Percentiles rank a stretch among this genome's conserved stretches.
phyloP scores from a whole-genome alignment of 1,140 invertebrate species.

The Pomacea maculata region DNA sequence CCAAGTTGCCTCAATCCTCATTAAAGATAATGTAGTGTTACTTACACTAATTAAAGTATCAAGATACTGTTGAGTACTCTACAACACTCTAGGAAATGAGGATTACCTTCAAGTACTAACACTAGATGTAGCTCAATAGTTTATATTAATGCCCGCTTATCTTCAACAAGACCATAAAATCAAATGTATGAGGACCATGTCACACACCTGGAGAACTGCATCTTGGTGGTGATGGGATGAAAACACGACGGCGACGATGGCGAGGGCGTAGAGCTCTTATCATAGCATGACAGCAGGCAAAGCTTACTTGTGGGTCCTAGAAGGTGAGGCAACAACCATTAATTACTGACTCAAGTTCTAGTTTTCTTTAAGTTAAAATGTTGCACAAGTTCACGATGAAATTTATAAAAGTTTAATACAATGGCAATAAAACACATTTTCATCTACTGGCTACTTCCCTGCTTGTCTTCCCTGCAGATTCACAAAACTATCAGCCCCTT shows the following conservation, averaged over 20 bases:
- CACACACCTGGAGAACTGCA: constrained; percentile 69
- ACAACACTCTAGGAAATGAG: too few species aligned
- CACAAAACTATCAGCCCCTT: too few species aligned
- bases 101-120: too few species aligned
- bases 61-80: too few species aligned
- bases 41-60: too few species aligned
- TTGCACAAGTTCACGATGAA: not conserved
- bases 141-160: too few species aligned
- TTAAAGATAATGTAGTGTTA: too few species aligned
- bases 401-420: not conserved
- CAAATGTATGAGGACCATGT: not conserved
- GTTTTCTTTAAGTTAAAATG: not conserved
- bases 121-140: too few species aligned
- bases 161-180: too few species aligned
- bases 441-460: too few species aligned
- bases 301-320: constrained; percentile 77
- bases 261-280: constrained; percentile 83
- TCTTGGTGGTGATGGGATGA: constrained; percentile 82
- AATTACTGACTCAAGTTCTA: not conserved
- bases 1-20: too few species aligned
- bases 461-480: too few species aligned
- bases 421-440: not conserved
- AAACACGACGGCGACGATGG: constrained; percentile 75
- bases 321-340: not conserved
- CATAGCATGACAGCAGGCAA: constrained; percentile 89